phyloP scores from a whole-genome alignment of 2,888 invertebrate species.

The Spicauda simplicius region DNA sequence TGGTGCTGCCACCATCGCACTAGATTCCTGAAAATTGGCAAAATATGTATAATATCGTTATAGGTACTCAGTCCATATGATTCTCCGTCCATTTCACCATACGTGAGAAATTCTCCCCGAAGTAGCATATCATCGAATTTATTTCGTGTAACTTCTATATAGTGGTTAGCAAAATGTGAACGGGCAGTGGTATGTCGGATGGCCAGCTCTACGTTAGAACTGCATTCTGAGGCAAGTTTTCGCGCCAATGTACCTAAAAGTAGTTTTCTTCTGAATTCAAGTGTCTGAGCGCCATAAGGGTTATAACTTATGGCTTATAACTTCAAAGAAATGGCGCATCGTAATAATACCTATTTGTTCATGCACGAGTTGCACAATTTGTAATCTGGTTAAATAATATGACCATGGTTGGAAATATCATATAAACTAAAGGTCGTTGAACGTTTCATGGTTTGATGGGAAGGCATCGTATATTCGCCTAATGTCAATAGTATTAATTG shows the following conservation, averaged over 20 bases:
- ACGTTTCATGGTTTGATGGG: too few relatives aligned
- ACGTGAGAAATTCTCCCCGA: constrained; percentile 72
- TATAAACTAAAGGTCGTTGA: background rate
- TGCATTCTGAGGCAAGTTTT: constrained; percentile 63
- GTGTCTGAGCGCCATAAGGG: too few relatives aligned
- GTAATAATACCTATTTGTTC: constrained; percentile 6
- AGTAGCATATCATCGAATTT: constrained; percentile 75
- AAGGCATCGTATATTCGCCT: too few relatives aligned
- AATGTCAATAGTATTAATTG: too few relatives aligned
- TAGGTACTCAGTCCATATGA: constrained; percentile 73
- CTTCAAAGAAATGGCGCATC: constrained; percentile 8
- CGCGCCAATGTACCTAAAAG: constrained; percentile 63
- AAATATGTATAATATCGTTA: background rate
- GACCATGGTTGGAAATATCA: background rate
- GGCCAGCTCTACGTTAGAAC: constrained; percentile 59
- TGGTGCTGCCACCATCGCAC: too few relatives aligned
- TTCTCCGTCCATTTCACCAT: constrained; percentile 70
- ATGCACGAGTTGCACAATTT: background rate
- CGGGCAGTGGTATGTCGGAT: constrained; percentile 67
- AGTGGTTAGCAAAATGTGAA: constrained; percentile 57
- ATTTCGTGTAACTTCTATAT: constrained; percentile 55
- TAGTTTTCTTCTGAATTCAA: background rate
- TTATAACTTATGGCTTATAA: too few relatives aligned
- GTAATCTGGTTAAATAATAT: background rate
- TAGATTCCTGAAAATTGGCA: too few relatives aligned